Percentiles rank a stretch among this genome's conserved stretches.
Conservation (phyloP, 2,113 vertebrate genomes). For the Galbula dea region DNA sequence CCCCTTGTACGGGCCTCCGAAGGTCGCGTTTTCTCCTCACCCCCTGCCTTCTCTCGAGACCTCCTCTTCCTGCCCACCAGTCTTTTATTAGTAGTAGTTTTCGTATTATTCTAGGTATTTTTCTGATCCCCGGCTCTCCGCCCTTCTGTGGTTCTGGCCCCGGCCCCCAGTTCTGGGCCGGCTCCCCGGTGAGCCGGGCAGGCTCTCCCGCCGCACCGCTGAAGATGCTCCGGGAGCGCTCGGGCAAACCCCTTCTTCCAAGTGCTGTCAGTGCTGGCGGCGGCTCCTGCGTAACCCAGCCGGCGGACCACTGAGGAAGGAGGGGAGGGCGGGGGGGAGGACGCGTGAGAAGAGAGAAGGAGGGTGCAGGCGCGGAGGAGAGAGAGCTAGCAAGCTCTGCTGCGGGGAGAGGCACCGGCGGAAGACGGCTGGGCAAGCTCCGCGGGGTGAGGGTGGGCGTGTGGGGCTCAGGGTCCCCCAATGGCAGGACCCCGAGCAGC, state of each 20-base stretch:
- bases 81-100: neutral
- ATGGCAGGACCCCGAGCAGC: neutral
- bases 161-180: neutral
- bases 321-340: neutral
- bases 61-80: neutral
- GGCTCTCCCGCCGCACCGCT: neutral
- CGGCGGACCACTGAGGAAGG: slow-evolving; percentile 27
- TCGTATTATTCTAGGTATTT: neutral
- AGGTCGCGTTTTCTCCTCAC: neutral
- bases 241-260: neutral
- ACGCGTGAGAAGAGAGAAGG: neutral
- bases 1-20: too few species aligned
- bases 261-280: slow-evolving; percentile 41
- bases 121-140: neutral
- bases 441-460: too few species aligned
- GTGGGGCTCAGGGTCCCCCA: neutral
- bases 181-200: neutral
- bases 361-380: neutral
- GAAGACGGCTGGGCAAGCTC: neutral
- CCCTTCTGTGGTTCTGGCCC: neutral
- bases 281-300: slow-evolving; percentile 56
- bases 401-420: neutral
- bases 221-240: neutral
- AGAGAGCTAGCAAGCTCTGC: neutral
- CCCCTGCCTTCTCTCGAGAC: neutral